These are phyloP conservation scores for Heliothis subflexa DNA, from an alignment of 1,140 invertebrate species.

Conservation along the genomic window DNA sequence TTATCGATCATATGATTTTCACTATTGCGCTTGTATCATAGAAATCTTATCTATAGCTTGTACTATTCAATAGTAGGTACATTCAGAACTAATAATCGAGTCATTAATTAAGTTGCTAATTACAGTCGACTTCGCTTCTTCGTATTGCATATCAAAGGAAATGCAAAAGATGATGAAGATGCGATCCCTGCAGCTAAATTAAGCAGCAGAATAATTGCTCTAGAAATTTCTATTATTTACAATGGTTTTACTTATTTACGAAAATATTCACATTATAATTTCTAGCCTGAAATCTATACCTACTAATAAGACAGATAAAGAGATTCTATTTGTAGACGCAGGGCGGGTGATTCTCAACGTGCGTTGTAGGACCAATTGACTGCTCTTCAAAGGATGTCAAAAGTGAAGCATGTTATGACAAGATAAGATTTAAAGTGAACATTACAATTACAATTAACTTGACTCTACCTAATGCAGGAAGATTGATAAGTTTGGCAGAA, in stretches of 20 bases:
- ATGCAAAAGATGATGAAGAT: too few species aligned
- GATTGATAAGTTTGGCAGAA: too few species aligned
- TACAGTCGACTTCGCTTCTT: too few species aligned
- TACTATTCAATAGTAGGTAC: too few species aligned
- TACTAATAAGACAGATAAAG: constrained; percentile 23
- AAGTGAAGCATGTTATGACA: background rate
- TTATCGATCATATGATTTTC: background rate
- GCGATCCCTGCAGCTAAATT: too few species aligned
- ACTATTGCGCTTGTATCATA: background rate
- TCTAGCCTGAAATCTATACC: constrained; percentile 9
- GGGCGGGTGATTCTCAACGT: constrained; percentile 41
- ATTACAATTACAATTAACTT: too few species aligned
- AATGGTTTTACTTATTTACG: background rate
- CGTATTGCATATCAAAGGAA: too few species aligned
- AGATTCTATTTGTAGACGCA: constrained; percentile 54
- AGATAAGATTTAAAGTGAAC: too few species aligned
- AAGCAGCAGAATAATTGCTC: background rate
- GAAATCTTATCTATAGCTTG: too few species aligned
- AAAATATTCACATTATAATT: background rate
- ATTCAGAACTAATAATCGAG: too few species aligned
- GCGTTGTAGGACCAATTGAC: constrained; percentile 55
- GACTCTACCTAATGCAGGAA: too few species aligned
- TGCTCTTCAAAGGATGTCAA: constrained; percentile 15
- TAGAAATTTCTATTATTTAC: background rate
- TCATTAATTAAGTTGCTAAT: too few species aligned